Evolutionary conservation across 1,140 invertebrate species (phyloP).

Genomic region (Artemia franciscana): DNA sequence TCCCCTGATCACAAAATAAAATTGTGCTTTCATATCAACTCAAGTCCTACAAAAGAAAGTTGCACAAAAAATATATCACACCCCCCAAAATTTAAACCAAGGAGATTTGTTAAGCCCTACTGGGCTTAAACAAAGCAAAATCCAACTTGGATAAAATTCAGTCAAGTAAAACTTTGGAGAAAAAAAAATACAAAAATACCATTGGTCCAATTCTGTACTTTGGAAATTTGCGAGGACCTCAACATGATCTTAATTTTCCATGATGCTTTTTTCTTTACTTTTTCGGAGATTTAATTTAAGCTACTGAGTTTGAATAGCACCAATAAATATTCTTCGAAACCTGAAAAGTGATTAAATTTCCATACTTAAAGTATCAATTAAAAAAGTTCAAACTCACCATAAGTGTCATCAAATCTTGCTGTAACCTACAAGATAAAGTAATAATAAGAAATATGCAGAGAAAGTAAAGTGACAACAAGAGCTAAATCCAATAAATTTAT

Average conservation of each 20-base stretch:
- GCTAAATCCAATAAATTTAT: not conserved
- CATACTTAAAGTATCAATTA: not conserved
- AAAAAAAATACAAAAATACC: no score
- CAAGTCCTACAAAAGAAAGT: no score
- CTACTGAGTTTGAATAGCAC: not conserved
- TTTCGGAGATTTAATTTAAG: not conserved
- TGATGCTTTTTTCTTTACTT: not conserved
- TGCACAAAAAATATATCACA: no score
- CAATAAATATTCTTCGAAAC: not conserved
- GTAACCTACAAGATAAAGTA: slow-evolving; percentile 2
- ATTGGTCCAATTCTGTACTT: no score
- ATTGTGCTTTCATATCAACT: no score
- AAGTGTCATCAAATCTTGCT: slow-evolving; percentile 10
- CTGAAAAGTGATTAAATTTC: not conserved
- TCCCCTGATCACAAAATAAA: no score
- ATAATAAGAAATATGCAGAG: not conserved
- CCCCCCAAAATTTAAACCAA: no score
- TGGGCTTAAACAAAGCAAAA: no score
- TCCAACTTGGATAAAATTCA: no score
- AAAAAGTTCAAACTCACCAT: slow-evolving; percentile 4
- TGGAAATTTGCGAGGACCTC: not conserved
- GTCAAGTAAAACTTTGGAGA: no score
- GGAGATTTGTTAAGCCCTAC: no score
- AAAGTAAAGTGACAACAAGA: not conserved
- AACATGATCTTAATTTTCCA: not conserved